phyloP scores from a whole-genome alignment of 2,888 invertebrate genomes.

The Lasioglossum leucozonium region DNA sequence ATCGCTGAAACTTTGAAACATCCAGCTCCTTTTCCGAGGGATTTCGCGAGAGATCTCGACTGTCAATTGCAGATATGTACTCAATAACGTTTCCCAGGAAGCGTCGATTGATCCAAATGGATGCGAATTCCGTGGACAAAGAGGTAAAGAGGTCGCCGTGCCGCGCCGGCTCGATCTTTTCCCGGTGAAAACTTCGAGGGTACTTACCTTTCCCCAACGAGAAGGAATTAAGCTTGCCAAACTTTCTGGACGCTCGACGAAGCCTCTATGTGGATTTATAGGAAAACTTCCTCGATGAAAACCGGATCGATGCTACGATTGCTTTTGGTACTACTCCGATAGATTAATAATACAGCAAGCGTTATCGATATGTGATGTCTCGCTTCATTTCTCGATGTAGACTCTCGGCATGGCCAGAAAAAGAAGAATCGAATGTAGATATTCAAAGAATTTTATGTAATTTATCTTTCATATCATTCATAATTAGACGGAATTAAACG shows the following conservation, averaged over 20 bases:
- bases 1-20: neutral
- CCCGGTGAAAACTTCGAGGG: constrained; percentile 4
- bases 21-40: neutral
- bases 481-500: too few species aligned
- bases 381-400: too few species aligned
- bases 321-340: neutral
- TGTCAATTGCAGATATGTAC: neutral
- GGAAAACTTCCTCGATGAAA: constrained; percentile 9
- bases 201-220: constrained; percentile 9
- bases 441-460: too few species aligned
- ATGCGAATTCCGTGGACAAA: neutral
- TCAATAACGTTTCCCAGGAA: neutral
- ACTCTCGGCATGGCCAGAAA: too few species aligned
- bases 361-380: neutral
- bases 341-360: neutral
- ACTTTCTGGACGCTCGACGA: neutral
- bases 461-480: too few species aligned
- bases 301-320: constrained; percentile 2
- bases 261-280: constrained; percentile 11
- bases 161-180: neutral
- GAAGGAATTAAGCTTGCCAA: constrained; percentile 15
- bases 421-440: too few species aligned
- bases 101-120: constrained; percentile 10
- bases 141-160: neutral
- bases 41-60: neutral